phyloP scores from a whole-genome alignment of 2,797 vertebrate genomes.

The Poeciliopsis turneri region DNA sequence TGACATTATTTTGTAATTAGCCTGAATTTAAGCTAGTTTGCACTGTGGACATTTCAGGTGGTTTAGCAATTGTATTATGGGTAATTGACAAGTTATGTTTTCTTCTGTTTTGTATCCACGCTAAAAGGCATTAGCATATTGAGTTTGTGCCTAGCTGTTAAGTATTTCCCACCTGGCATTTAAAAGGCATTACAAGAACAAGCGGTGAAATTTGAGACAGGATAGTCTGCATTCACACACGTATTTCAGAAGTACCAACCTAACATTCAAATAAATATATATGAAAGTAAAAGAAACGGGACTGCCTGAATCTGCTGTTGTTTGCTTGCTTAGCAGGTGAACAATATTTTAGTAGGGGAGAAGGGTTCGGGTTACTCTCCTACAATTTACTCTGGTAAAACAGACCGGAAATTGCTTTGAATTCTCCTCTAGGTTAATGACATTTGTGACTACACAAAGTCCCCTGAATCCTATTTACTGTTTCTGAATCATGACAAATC shows the following conservation, averaged over 20 bases:
- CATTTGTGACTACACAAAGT: neutral
- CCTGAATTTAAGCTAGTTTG: constrained; percentile 41
- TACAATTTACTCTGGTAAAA: constrained; percentile 33
- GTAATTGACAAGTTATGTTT: constrained; percentile 77
- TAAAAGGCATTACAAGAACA: constrained; percentile 66
- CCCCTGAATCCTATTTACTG: neutral
- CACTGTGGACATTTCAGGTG: constrained; percentile 42
- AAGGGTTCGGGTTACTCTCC: constrained; percentile 36
- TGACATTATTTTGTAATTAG: constrained; percentile 45
- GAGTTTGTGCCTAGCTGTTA: constrained; percentile 61
- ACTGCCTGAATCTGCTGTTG: constrained; percentile 31
- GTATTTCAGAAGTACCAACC: constrained; percentile 42
- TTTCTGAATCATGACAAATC: neutral
- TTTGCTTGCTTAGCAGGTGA: constrained; percentile 48
- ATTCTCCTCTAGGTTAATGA: neutral
- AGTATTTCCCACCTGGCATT: constrained; percentile 68
- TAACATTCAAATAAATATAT: constrained; percentile 4
- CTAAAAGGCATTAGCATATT: constrained; percentile 69
- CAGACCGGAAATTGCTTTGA: constrained; percentile 35
- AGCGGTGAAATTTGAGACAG: constrained; percentile 65
- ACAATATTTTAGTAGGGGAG: constrained; percentile 29
- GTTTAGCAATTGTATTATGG: constrained; percentile 48
- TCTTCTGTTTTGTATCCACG: constrained; percentile 51
- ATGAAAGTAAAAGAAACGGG: neutral
- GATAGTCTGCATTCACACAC: constrained; percentile 29